Evolutionary conservation across 2,797 vertebrate genomes (phyloP).

Genomic region (Ammospiza maritima): DNA sequence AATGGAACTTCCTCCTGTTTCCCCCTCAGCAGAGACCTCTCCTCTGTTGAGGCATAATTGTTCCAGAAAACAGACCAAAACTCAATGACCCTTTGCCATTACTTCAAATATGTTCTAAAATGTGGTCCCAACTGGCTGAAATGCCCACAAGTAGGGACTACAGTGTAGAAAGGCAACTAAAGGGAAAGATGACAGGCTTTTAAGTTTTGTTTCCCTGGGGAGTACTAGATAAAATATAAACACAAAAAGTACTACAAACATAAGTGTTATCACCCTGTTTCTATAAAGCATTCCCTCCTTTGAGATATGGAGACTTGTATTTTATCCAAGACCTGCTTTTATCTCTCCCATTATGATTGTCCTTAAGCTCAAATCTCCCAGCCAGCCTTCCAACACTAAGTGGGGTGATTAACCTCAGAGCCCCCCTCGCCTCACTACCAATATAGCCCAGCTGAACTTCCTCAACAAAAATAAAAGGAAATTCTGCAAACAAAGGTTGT

Average conservation of each 20-base stretch:
- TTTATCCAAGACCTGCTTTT: constrained; percentile 35
- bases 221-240: constrained; percentile 31
- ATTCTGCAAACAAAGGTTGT: constrained; percentile 11
- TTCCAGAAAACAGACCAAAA: not conserved
- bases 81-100: not conserved
- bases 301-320: not conserved
- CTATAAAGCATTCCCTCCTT: constrained; percentile 20
- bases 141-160: not conserved
- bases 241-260: constrained; percentile 24
- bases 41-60: not conserved
- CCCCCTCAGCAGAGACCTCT: not conserved
- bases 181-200: not conserved
- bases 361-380: constrained; percentile 16
- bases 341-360: constrained; percentile 40
- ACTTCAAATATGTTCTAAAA: not conserved
- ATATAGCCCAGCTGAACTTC: not conserved
- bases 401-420: constrained; percentile 42
- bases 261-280: constrained; percentile 29
- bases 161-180: not conserved
- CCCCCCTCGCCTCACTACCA: not conserved
- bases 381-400: not conserved
- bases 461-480: constrained; percentile 19
- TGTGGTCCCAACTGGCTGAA: not conserved
- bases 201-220: not conserved
- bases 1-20: not conserved